phyloP scores from a whole-genome alignment of 2,888 invertebrate genomes.

The Conchocele bisecta region DNA sequence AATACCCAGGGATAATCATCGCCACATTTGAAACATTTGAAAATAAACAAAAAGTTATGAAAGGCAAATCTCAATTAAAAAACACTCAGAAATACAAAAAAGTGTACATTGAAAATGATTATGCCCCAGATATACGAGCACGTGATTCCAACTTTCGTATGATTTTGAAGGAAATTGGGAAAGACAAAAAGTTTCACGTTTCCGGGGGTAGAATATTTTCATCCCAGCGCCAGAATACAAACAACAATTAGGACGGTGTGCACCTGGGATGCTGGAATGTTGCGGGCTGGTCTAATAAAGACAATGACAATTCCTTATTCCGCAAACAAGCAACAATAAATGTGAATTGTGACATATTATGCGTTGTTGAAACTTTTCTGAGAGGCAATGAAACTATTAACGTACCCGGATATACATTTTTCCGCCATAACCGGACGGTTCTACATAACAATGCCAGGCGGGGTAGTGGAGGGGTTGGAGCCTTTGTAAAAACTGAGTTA shows the following conservation, averaged over 20 bases:
- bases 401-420: slow-evolving; percentile 8
- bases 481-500: slow-evolving; percentile 7
- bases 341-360: slow-evolving; percentile 15
- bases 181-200: slow-evolving; percentile 11
- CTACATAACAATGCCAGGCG: slow-evolving; percentile 14
- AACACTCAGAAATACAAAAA: not conserved
- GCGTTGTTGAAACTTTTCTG: slow-evolving; percentile 21
- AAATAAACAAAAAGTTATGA: slow-evolving; percentile 5
- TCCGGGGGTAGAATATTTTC: slow-evolving; percentile 1
- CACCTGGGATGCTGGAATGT: slow-evolving; percentile 9
- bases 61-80: not conserved
- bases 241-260: slow-evolving; percentile 12
- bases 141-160: slow-evolving; percentile 4
- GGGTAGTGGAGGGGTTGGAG: slow-evolving; percentile 25
- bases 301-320: not conserved
- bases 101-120: slow-evolving; percentile 5
- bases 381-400: not conserved
- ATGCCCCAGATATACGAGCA: not conserved
- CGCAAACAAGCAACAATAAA: not conserved
- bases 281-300: slow-evolving; percentile 15
- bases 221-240: too few species aligned
- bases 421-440: slow-evolving; percentile 13
- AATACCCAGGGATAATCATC: not conserved
- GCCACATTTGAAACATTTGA: slow-evolving; percentile 1
- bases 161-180: slow-evolving; percentile 21